Base-by-base conservation (phyloP, 30 jellyfish, hydroid and myxozoan genomes). In the Sanderia malayensis region DNA sequence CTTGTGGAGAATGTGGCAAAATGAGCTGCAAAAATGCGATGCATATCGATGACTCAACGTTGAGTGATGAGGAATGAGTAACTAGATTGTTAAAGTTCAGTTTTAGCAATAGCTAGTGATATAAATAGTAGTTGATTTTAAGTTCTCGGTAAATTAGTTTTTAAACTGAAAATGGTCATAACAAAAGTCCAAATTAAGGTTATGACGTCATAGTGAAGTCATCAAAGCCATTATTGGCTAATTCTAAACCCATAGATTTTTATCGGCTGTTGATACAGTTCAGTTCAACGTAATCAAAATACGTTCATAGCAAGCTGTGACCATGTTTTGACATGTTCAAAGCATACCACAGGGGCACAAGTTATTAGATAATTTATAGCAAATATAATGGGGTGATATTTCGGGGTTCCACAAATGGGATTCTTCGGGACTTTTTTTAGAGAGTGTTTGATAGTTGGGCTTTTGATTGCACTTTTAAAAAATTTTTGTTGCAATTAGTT, bases 371-470 rank as follows among this genome's bases (percentile, higher is more conserved):
- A 41, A 41, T 41, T 41, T 41, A 41, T 41, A 41, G 55, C 55
- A 41, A 41, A 41, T 41, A 15, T 41, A 41, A 41, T 41, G 55
- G 55, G 55, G 55, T 41, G 11, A 41, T 41, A 6, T 41, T 41
- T 41, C 55, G 55, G 55, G 55, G 55, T 41, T 41, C 55, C 55
- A 41, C 55, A 41, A 6, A 6, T 41, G 55, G 55, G 55, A 41
- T 41, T 41, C 55, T 41, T 41, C 15, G 15, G 55, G 55, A 15
- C 55, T 41, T 41, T 41, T 41, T 41, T 41, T 41, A 41, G 55
- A 41, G 55, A 41, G 55, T 41, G 55, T 41, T 41, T 15, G 55
- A 41, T 41, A 6, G 55, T 6, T 41, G 55, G 55, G 55, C 55
- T 41, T 41, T 41, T 15, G 55, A 41, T 41, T 41, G 55, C 55